Conservation (phyloP, 2,888 invertebrate species). For the Pardosa pseudoannulata region DNA sequence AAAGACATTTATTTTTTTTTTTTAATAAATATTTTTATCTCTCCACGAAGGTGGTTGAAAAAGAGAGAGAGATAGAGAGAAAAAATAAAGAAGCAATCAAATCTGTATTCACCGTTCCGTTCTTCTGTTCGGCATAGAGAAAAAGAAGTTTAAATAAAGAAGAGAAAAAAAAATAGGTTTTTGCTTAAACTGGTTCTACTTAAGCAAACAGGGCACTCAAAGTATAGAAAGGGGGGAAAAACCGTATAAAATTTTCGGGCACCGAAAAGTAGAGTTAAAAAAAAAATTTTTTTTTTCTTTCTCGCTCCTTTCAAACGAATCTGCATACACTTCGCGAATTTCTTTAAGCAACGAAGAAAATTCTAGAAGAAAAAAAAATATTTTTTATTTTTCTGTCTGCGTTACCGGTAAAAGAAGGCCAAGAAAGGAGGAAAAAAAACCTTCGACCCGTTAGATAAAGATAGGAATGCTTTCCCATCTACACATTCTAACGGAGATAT, state of each 20-base stretch:
- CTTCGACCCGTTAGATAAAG: slow-evolving; percentile 1
- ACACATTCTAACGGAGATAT: slow-evolving; percentile 54
- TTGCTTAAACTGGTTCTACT: slow-evolving; percentile 36
- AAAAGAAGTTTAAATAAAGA: slow-evolving; percentile 13
- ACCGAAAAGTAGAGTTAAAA: slow-evolving; percentile 22
- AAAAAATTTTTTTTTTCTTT: slow-evolving; percentile 28
- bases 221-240: slow-evolving; percentile 23
- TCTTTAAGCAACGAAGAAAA: slow-evolving; percentile 23
- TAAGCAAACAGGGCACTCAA: slow-evolving; percentile 42
- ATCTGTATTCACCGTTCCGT: slow-evolving; percentile 14
- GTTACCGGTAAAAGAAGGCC: neutral
- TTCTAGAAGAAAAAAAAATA: slow-evolving; percentile 29
- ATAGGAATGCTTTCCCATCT: slow-evolving; percentile 9
- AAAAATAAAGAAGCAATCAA: slow-evolving; percentile 51
- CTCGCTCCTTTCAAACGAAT: slow-evolving; percentile 62
- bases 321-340: slow-evolving; percentile 61
- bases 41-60: neutral
- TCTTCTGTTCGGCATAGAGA: neutral
- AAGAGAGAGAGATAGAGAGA: too few species aligned
- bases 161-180: slow-evolving; percentile 12
- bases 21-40: neutral
- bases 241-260: neutral
- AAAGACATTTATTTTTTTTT: neutral
- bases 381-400: neutral
- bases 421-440: slow-evolving; percentile 18